These are phyloP conservation scores for Helicoverpa armigera DNA, from an alignment of 1,140 invertebrate species.

Conservation along the genomic window DNA sequence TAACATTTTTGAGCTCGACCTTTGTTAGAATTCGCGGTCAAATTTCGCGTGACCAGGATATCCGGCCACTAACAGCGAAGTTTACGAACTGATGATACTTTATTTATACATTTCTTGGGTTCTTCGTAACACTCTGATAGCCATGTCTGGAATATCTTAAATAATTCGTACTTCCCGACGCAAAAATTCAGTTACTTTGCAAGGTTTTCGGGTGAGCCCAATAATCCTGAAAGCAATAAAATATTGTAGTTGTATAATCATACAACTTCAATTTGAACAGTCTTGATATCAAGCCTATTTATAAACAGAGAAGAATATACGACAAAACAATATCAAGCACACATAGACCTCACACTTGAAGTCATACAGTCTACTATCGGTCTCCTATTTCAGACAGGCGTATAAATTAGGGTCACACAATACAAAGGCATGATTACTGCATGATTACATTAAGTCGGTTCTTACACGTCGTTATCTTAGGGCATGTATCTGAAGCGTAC, in stretches of 20 bases:
- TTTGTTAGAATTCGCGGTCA: background rate
- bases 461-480: conserved; percentile 46
- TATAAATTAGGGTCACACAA: conserved; percentile 23
- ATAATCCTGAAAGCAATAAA: too few relatives aligned
- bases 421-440: conserved; percentile 32
- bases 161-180: too few relatives aligned
- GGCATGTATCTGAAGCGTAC: conserved; percentile 33
- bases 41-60: background rate
- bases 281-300: too few relatives aligned
- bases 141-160: too few relatives aligned
- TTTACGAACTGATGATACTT: too few relatives aligned
- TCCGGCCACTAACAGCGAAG: background rate
- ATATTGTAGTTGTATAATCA: too few relatives aligned
- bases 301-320: background rate
- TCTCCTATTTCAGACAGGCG: conserved; percentile 6
- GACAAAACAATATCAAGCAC: background rate
- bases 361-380: background rate
- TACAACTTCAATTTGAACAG: too few relatives aligned
- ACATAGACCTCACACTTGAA: background rate
- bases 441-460: conserved; percentile 35
- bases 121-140: too few relatives aligned
- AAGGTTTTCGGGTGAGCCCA: too few relatives aligned
- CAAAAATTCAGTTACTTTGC: too few relatives aligned
- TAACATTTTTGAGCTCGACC: background rate
- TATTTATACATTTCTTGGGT: too few relatives aligned